A percentile compares a stretch with the other conserved stretches of the same genome.
phyloP scores from a whole-genome alignment of 2,113 vertebrate species.

The Lampris incognitus region DNA sequence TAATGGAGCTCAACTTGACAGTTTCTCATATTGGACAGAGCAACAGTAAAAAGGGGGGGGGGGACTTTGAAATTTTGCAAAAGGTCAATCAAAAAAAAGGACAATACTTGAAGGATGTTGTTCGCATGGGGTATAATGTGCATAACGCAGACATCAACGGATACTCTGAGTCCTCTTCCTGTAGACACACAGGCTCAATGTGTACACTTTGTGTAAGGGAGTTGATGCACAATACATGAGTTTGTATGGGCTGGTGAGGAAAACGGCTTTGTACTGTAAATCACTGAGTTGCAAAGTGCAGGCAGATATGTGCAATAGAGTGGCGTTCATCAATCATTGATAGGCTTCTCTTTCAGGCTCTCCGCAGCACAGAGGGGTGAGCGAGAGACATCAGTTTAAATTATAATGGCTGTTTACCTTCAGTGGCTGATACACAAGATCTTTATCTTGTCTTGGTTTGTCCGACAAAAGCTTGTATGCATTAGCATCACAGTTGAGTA shows the following conservation, averaged over 20 bases:
- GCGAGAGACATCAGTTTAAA: conserved; percentile 14
- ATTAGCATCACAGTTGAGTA: not conserved
- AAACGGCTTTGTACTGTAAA: conserved; percentile 41
- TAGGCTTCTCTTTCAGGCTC: conserved; percentile 54
- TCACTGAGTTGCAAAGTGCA: conserved; percentile 65
- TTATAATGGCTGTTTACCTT: not conserved
- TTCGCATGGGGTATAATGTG: conserved; percentile 26
- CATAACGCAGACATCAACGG: conserved; percentile 26
- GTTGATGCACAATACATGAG: conserved; percentile 20
- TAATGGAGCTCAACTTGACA: too few relatives aligned
- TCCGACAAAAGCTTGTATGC: conserved; percentile 17
- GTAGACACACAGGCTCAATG: conserved; percentile 9
- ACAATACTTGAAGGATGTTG: conserved; percentile 27
- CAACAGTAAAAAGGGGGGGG: too few relatives aligned
- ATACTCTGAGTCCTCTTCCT: conserved; percentile 25
- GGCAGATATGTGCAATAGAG: conserved; percentile 55
- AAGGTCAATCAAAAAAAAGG: too few relatives aligned
- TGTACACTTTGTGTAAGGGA: conserved; percentile 29
- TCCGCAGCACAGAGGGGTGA: conserved; percentile 13
- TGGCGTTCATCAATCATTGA: conserved; percentile 77
- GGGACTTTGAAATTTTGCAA: too few relatives aligned
- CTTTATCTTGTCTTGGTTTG: conserved; percentile 23
- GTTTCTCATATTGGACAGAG: too few relatives aligned
- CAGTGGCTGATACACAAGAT: not conserved
- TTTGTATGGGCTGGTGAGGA: conserved; percentile 18